Evolutionary conservation across 2,113 vertebrate species (phyloP), one percentile per base, ranked within the genome.

Genomic region (Tursiops truncatus): DNA sequence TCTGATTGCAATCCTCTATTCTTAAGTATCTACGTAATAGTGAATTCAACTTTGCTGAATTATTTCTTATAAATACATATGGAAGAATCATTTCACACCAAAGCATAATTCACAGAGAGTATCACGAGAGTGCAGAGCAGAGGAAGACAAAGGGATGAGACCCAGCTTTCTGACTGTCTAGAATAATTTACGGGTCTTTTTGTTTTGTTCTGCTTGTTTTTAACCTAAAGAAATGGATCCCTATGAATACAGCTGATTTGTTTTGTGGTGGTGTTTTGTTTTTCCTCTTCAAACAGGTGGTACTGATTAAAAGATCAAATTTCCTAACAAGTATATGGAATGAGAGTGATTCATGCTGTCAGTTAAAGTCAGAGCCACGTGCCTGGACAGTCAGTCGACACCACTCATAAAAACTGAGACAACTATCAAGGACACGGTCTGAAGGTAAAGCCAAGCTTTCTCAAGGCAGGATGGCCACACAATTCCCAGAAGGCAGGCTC

Each of bases 401-500:
- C 1, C 21, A 44, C n/a, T 93, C 13, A 11, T 7, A 18, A 80
- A 50, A 68, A 26, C 0, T 11, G 84, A 88, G 82, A 79, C 58
- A 58, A 44, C 2, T 0, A 25, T 31, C n/a, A 50, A 67, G 38
- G 10, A 23, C 8, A 26, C 0, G 31, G n/a, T 38, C 4, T 71
- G 33, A 86, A 92, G 60, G 15, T 9, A 8, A 8, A 4, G 21
- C 26, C 26, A 21, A 6, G 4, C 9, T 9, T 68, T 25, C 10
- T 31, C 1, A 12, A 2, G 7, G 11, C 15, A 62, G 14, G 17
- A 56, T 21, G n/a, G 20, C 3, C 20, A 14, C 0, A 23, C 26
- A 9, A 2, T 9, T 6, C 21, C 65, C 41, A 1, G 1, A 71
- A 3, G 11, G 25, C 21, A 36, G 28, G 10, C 20, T 62, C 18